phyloP scores from a whole-genome alignment of 2,113 vertebrate species.

The Theristicus caerulescens region DNA sequence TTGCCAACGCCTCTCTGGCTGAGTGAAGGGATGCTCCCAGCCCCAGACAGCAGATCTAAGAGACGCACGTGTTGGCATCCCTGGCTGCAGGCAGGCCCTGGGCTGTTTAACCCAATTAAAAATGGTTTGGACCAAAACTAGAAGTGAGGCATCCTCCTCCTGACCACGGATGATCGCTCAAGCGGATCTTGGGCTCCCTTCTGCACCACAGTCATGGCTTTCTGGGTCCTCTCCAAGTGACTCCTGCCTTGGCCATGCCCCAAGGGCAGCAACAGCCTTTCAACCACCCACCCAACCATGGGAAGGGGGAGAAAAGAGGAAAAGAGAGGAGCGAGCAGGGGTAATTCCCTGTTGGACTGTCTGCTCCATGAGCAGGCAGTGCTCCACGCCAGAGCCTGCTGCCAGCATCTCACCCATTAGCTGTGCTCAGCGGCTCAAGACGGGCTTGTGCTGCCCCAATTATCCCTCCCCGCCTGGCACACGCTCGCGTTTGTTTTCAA shows the following conservation, averaged over 20 bases:
- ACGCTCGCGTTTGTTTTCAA: not conserved
- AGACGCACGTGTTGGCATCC: not conserved
- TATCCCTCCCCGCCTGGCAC: not conserved
- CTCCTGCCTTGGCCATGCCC: not conserved
- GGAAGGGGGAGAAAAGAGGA: not conserved
- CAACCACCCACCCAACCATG: not conserved
- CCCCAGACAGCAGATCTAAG: not conserved
- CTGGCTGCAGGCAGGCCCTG: not conserved
- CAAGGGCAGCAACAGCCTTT: not conserved
- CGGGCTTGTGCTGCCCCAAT: not conserved
- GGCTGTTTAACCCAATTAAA: slow-evolving; percentile 31
- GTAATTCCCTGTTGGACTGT: not conserved
- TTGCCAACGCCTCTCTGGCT: not conserved
- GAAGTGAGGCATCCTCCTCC: not conserved
- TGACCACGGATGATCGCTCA: accelerated
- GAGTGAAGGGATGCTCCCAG: not conserved
- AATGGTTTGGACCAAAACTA: not conserved
- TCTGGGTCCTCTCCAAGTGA: not conserved
- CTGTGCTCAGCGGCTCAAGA: not conserved
- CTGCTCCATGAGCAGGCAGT: not conserved
- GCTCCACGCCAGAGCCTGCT: not conserved
- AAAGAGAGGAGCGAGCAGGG: accelerated
- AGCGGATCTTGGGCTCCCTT: not conserved
- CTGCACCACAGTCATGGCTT: accelerated
- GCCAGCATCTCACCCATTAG: not conserved